Evolutionary conservation across 2,113 vertebrate genomes (phyloP), one percentile per base, ranked within the genome.

Genomic region (Addax nasomaculatus): DNA sequence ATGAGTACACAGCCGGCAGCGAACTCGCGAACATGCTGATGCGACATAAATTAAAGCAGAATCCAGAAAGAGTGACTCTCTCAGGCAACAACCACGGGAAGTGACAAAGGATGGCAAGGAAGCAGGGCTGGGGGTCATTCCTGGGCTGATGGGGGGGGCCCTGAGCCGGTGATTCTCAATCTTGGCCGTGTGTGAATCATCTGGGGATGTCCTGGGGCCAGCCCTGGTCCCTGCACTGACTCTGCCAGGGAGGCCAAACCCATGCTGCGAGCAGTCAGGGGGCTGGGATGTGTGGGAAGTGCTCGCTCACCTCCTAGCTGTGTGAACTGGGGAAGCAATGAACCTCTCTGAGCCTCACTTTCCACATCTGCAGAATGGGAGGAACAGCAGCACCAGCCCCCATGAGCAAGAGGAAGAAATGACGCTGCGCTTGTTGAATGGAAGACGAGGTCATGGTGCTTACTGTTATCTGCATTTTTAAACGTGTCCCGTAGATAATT

Each of bases 371-470:
- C 55, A 29, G 21, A 45, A 29, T 0, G 23, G 16, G 55, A 47
- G 5, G 5, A 1, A 25, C 14, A 8, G 8, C 85, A 2, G 51
- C n/a, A 25, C 3, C 30, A 5, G 1, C 29, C 30, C 23, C 73
- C 15, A 0, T 0, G 7, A 4, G 14, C 6, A 0, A 53, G 47
- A 49, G 33, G 47, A 15, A 0, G 4, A 33, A 29, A 4, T 2
- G 11, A 30, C 17, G 30, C 5, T 11, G 1, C 0, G 4, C 53
- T 21, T 0, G 17, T 78, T 11, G 23, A n/a, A 45, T 2, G 12
- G 13, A 2, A n/a, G 60, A n/a, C 9, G 2, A 16, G 2, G 3
- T 1, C 0, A 5, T 1, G 39, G 33, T 33, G 45, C 23, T 33
- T 12, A 19, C 7, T 1, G 1, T 4, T 55, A 25, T 0, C 29